Evolutionary conservation across 2,797 vertebrate species (phyloP).

Genomic region (Erethizon dorsatum): DNA sequence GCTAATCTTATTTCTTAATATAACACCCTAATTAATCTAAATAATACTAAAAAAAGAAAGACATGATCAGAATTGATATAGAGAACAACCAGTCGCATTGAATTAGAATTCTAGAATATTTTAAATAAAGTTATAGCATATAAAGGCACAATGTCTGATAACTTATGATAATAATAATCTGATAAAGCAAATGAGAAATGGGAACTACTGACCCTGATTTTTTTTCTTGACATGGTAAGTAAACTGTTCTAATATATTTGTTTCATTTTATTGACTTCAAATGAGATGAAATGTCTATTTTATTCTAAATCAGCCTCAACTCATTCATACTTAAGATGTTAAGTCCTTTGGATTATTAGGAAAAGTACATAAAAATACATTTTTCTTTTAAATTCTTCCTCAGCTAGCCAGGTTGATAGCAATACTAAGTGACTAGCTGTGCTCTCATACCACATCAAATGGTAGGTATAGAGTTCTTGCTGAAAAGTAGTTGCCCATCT

Average conservation of each 20-base stretch:
- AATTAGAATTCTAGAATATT: constrained; percentile 37
- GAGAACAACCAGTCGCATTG: not conserved
- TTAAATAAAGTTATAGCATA: not conserved
- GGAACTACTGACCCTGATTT: not conserved
- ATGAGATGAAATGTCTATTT: not conserved
- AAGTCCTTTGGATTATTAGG: not conserved
- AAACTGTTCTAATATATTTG: not conserved
- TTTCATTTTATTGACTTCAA: constrained; percentile 4
- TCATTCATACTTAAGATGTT: not conserved
- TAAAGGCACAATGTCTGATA: not conserved
- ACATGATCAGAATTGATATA: not conserved
- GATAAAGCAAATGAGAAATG: constrained; percentile 44
- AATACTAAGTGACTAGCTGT: not conserved
- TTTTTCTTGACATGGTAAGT: not conserved
- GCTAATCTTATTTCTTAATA: constrained; percentile 67
- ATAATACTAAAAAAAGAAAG: not conserved
- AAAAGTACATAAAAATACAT: not conserved
- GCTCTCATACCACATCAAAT: not conserved
- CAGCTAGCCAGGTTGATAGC: not conserved
- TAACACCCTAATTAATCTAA: constrained; percentile 31
- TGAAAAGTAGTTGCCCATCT: not conserved
- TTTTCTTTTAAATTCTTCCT: not conserved
- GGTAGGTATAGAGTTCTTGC: not conserved
- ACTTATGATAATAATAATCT: not conserved
- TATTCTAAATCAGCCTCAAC: not conserved